phyloP scores from a whole-genome alignment of 2,797 vertebrate species.

The Clarias fuscus region DNA sequence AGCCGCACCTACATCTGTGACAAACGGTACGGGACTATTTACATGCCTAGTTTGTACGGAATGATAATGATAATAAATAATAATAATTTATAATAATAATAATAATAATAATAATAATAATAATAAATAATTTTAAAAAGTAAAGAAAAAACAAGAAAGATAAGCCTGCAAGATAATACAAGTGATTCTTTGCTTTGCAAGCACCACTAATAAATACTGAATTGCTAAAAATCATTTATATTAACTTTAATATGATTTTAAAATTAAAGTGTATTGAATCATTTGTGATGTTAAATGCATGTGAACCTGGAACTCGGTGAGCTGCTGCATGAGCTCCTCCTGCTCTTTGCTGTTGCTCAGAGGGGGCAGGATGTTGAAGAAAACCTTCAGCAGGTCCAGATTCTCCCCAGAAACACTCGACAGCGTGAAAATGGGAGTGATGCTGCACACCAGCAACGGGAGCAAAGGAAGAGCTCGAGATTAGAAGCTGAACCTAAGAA shows the following conservation, averaged over 20 bases:
- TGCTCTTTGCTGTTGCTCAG: slow-evolving; percentile 97
- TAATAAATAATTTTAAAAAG: no score
- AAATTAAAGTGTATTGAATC: background rate
- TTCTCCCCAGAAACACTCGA: slow-evolving; percentile 96
- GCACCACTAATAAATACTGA: background rate
- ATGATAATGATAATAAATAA: no score
- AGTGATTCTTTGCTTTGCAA: no score
- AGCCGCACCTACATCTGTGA: no score
- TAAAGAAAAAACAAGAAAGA: no score
- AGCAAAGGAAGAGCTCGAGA: background rate
- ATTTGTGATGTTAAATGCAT: background rate
- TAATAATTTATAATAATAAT: no score
- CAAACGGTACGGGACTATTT: no score
- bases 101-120: no score
- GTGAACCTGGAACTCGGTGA: slow-evolving; percentile 94
- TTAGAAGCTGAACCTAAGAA: no score
- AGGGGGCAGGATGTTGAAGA: slow-evolving; percentile 97
- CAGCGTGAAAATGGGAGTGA: slow-evolving; percentile 95
- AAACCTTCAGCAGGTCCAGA: slow-evolving; percentile 92
- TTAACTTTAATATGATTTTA: background rate
- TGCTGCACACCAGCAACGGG: slow-evolving; percentile 66
- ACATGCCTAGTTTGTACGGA: no score
- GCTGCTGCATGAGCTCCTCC: slow-evolving; percentile 97
- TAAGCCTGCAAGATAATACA: no score
- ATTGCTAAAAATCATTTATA: background rate